phyloP scores from a whole-genome alignment of 2,113 vertebrate species.

The Epinephelus moara region DNA sequence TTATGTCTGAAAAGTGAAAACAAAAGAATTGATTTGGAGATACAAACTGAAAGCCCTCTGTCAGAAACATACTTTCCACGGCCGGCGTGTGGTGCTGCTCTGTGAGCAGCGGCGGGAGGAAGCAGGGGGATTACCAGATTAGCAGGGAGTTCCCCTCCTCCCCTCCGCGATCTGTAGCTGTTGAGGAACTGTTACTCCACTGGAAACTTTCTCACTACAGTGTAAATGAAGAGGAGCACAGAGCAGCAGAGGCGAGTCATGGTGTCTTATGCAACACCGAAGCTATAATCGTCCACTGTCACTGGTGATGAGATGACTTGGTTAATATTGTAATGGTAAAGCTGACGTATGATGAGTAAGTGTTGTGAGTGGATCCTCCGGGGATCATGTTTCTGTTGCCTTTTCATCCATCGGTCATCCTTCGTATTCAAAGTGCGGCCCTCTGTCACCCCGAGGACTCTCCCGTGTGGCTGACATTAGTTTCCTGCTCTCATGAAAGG shows the following conservation, averaged over 20 bases:
- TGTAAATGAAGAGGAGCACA: background rate
- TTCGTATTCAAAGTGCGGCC: background rate
- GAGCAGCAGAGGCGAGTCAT: background rate
- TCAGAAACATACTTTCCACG: conserved; percentile 18
- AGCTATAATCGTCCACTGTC: background rate
- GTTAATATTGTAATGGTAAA: background rate
- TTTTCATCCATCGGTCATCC: background rate
- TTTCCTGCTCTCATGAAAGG: background rate
- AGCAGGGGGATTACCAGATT: conserved; percentile 20
- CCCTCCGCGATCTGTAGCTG: background rate
- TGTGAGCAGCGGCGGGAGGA: conserved; percentile 9
- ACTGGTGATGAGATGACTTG: background rate
- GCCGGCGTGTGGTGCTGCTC: background rate
- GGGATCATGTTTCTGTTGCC: background rate
- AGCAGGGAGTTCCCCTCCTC: conserved; percentile 48
- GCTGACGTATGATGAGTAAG: background rate
- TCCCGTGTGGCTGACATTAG: background rate
- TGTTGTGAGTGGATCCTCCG: background rate
- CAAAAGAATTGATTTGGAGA: no score
- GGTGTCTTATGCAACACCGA: background rate
- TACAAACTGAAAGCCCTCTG: background rate
- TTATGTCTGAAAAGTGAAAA: no score
- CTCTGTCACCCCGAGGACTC: background rate
- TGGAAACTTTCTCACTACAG: conserved; percentile 32
- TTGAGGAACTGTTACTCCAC: conserved; percentile 25